Evolutionary conservation across 2,888 invertebrate genomes (phyloP).

Genomic region (Parelbella ahira): DNA sequence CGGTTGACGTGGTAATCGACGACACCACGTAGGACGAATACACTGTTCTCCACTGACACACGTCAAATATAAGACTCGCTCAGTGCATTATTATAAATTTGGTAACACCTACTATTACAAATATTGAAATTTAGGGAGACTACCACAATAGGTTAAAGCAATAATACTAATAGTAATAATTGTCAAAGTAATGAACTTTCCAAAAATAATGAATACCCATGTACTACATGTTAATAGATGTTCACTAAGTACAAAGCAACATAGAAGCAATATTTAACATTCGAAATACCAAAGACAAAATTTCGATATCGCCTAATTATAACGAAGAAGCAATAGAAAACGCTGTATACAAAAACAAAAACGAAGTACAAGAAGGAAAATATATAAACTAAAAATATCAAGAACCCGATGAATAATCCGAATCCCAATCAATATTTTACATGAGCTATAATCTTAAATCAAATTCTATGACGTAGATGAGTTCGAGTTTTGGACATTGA

Average conservation of each 20-base stretch:
- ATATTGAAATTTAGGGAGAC: constrained; percentile 13
- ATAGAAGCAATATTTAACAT: constrained; percentile 42
- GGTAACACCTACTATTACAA: constrained; percentile 24
- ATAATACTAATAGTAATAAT: constrained; percentile 1
- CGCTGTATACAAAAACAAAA: constrained; percentile 40
- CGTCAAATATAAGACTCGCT: too few species aligned
- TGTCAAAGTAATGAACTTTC: constrained; percentile 22
- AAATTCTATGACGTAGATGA: constrained; percentile 34
- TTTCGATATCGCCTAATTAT: constrained; percentile 38
- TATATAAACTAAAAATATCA: constrained; percentile 34
- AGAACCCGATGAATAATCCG: constrained; percentile 33
- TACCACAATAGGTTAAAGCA: constrained; percentile 15
- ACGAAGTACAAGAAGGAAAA: constrained; percentile 41
- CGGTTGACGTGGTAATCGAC: too few species aligned
- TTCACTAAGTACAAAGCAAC: constrained; percentile 63
- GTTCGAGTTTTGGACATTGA: constrained; percentile 49
- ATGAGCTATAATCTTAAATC: constrained; percentile 32
- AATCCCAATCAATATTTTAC: constrained; percentile 32
- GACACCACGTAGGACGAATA: too few species aligned
- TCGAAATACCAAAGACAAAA: constrained; percentile 33
- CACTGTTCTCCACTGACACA: too few species aligned
- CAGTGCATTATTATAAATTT: constrained; percentile 13
- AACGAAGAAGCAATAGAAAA: constrained; percentile 42
- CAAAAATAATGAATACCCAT: constrained; percentile 18
- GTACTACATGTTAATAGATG: constrained; percentile 19